Percentiles rank a stretch among this genome's conserved stretches.
These are phyloP conservation scores for Vireo griseus DNA, from an alignment of 2,797 vertebrate genomes.

Conservation along the genomic window DNA sequence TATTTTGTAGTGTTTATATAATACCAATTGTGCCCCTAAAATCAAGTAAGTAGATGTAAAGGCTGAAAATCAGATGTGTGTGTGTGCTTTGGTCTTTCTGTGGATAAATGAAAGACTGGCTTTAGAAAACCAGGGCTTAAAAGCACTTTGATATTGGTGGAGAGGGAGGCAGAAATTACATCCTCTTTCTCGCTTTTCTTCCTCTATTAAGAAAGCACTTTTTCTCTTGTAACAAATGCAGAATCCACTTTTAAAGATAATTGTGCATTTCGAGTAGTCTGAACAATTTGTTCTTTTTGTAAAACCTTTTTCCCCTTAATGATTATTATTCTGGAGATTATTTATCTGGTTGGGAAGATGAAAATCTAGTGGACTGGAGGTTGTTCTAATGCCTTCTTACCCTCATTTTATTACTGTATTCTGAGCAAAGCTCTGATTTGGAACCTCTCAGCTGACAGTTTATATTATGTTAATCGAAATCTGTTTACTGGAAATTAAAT, in stretches of 20 bases:
- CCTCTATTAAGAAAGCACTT: not conserved
- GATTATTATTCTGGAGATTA: not conserved
- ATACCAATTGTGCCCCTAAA: not conserved
- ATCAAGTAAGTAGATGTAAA: not conserved
- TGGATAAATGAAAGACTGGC: not conserved
- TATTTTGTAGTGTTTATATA: not conserved
- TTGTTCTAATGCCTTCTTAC: conserved; percentile 24
- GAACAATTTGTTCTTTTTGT: not conserved
- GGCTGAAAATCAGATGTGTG: not conserved
- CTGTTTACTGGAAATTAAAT: conserved; percentile 28
- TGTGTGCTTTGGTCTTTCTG: not conserved
- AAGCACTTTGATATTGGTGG: not conserved
- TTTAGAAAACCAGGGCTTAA: not conserved
- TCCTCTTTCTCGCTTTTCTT: not conserved
- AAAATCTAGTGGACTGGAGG: not conserved
- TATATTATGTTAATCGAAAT: not conserved
- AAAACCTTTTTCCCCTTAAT: not conserved
- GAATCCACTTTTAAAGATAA: not conserved
- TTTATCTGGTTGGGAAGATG: conserved; percentile 27
- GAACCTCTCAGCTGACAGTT: conserved; percentile 2
- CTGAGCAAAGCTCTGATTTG: conserved; percentile 15
- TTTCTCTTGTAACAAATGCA: not conserved
- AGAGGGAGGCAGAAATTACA: not conserved
- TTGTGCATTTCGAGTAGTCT: not conserved
- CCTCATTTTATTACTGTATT: not conserved